These are phyloP conservation scores for Sarcophaga subvicina DNA, from an alignment of 2,888 invertebrate species.

Conservation along the genomic window DNA sequence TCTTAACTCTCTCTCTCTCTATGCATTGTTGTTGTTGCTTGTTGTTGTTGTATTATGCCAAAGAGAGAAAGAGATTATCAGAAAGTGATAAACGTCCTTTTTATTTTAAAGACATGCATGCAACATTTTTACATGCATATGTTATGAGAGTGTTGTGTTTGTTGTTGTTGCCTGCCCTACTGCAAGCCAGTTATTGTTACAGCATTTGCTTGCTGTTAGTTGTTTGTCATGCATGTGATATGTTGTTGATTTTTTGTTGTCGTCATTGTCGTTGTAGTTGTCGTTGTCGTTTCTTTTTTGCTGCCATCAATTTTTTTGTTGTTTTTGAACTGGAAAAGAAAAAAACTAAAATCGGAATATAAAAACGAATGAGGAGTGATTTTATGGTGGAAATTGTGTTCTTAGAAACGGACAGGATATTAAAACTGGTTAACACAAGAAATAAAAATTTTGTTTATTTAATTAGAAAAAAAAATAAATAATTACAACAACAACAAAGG, in stretches of 20 bases:
- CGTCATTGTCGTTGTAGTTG: conserved; percentile 8
- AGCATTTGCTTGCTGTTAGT: conserved; percentile 55
- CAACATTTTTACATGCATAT: conserved; percentile 69
- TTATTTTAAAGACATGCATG: conserved; percentile 70
- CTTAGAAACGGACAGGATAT: conserved; percentile 63
- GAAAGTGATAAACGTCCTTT: conserved; percentile 69
- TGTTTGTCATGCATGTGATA: conserved; percentile 69
- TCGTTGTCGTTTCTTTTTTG: not conserved
- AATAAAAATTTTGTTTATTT: conserved; percentile 62
- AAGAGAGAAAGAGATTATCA: conserved; percentile 60
- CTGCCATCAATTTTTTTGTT: conserved; percentile 11
- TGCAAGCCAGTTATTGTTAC: conserved; percentile 47
- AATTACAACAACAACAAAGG: not conserved
- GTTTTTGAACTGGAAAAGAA: conserved; percentile 37
- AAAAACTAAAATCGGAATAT: not conserved
- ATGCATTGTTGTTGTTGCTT: not conserved
- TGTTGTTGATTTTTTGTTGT: conserved; percentile 65
- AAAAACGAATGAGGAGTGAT: conserved; percentile 42
- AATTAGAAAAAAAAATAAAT: conserved; percentile 47
- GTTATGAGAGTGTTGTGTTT: conserved; percentile 55
- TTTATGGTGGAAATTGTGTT: conserved; percentile 60
- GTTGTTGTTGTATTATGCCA: conserved; percentile 45
- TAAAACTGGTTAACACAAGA: conserved; percentile 61
- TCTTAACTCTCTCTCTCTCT: not conserved
- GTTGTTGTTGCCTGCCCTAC: conserved; percentile 59